phyloP scores from a whole-genome alignment of 2,113 vertebrate genomes.

The Picathartes gymnocephalus region DNA sequence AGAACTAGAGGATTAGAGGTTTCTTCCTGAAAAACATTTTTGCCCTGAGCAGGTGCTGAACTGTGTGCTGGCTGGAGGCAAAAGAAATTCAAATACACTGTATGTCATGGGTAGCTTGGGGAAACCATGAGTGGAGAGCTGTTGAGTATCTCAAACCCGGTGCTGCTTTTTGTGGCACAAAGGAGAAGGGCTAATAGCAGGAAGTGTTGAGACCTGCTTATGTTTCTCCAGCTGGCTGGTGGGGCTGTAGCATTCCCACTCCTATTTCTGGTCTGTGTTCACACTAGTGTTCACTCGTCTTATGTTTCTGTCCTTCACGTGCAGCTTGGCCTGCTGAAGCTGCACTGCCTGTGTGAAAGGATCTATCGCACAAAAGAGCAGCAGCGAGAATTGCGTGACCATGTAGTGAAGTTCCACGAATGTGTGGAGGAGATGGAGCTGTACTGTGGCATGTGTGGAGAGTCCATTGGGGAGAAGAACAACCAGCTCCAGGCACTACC shows the following conservation, averaged over 20 bases:
- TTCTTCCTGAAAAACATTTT: not conserved
- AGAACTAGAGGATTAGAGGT: not conserved
- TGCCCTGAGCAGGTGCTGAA: not conserved
- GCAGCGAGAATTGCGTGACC: constrained; percentile 85
- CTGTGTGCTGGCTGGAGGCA: not conserved
- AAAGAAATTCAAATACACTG: not conserved
- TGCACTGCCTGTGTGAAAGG: constrained; percentile 88
- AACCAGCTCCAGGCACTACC: constrained; percentile 95
- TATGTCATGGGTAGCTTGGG: not conserved
- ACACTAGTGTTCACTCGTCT: not conserved
- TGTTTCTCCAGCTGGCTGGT: not conserved
- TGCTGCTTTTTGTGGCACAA: not conserved
- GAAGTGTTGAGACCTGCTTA: not conserved
- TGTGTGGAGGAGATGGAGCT: constrained; percentile 97
- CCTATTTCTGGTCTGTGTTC: not conserved
- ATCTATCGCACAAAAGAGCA: constrained; percentile 86
- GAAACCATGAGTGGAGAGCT: not conserved
- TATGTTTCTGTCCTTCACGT: not conserved
- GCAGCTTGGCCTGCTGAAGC: constrained; percentile 88
- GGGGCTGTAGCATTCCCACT: not conserved
- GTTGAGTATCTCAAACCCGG: not conserved
- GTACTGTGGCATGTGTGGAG: constrained; percentile 97
- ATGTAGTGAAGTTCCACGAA: constrained; percentile 96
- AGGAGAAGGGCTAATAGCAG: not conserved
- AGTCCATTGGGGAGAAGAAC: constrained; percentile 95